Base-by-base conservation (phyloP, 2,888 invertebrate species). In the Cheilosia pagana region DNA sequence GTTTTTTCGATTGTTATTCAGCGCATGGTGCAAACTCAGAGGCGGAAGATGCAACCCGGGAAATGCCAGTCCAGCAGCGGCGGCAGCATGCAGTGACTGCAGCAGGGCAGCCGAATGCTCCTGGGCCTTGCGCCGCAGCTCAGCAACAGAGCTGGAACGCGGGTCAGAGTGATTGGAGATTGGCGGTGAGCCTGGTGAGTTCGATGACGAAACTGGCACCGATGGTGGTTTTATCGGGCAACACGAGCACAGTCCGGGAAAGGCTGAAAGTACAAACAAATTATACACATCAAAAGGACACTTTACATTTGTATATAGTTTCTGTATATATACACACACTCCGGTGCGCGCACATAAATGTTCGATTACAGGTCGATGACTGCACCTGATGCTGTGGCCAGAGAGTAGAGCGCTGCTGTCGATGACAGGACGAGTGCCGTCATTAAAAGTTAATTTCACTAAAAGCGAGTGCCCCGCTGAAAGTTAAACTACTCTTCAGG, bases 81-180 rank as follows among this genome's bases (percentile, higher is more conserved):
- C 91, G 91, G 92, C 90, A 91, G 92, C 88, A 88, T 96, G 96
- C 59, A 96, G 92, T 43, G 95, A 95, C 90, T 96, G 96, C 65
- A 96, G 92, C 25, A 97, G 92, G 0, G 98, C 98, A 0, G 98
- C 98, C 0, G 98, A 97, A 91, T 98, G 98, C 90, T 98, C 98
- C 91, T 98, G 97, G 0, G 98, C 98, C 91, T 98, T 98, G 68
- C 98, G 94, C 7, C 98, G 93, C 52, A 98, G 93, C 89, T 98
- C 98, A 0, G 98, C 98, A 21, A 98, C 97, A 91, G 97, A 98
- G 88, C 96, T 95, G 5, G 96, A 95, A 45, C 96, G 94, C 43
- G 96, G 96, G 90, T 96, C 96, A 52, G 88, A 81, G 45, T 87
- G 79, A 63, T 71, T 82, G 50, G 89, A 87, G 39, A 89, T 89